Conservation (phyloP, 2,113 vertebrate genomes). For the Vombatus ursinus region DNA sequence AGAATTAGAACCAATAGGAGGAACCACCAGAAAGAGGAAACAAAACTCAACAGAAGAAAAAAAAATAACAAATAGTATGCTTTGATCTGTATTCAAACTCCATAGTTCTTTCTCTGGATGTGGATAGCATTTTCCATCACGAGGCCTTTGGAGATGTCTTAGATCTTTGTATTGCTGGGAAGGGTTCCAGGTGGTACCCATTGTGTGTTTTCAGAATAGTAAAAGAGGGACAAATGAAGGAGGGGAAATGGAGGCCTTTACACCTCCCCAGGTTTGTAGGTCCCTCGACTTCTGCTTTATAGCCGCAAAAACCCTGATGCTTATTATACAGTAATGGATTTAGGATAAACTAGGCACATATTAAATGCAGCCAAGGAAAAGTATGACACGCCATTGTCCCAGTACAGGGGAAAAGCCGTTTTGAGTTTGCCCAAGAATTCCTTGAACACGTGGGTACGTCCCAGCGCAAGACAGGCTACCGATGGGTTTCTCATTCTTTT, state of each 20-base stretch:
- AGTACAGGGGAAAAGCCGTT: background rate
- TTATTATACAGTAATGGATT: background rate
- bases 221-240: background rate
- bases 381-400: background rate
- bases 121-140: too few relatives aligned
- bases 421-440: background rate
- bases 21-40: too few relatives aligned
- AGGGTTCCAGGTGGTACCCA: background rate
- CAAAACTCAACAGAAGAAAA: too few relatives aligned
- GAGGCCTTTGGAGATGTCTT: too few relatives aligned
- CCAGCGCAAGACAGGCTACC: background rate
- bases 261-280: background rate
- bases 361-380: background rate
- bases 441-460: background rate
- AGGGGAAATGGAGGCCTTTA: background rate
- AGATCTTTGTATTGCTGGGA: too few relatives aligned
- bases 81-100: too few relatives aligned
- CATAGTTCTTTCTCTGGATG: too few relatives aligned
- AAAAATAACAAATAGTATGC: too few relatives aligned
- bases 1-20: too few relatives aligned
- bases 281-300: background rate
- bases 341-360: background rate
- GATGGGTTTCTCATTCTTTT: background rate
- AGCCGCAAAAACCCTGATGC: background rate
- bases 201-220: background rate